Percentiles rank a stretch among this genome's conserved stretches.
Evolutionary conservation across 1,140 invertebrate species (phyloP).

Genomic region (Adelges cooleyi): DNA sequence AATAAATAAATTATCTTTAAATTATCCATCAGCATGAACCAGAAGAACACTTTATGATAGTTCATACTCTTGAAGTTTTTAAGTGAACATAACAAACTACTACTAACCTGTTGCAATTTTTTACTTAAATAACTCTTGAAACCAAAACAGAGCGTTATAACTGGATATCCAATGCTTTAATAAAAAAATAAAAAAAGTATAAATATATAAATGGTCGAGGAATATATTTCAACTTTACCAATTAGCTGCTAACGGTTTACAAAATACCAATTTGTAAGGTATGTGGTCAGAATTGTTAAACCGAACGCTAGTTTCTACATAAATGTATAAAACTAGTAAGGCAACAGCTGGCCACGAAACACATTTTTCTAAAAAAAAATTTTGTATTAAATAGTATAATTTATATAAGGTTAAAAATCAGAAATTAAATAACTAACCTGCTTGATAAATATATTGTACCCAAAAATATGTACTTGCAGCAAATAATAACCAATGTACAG

Average conservation of each 20-base stretch:
- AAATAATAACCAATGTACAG: slow-evolving; percentile 95
- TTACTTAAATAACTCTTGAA: slow-evolving; percentile 91
- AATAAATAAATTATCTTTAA: too few relatives aligned
- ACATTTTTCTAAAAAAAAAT: slow-evolving; percentile 62
- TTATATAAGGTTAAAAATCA: neutral
- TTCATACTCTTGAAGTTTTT: too few relatives aligned
- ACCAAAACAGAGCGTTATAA: slow-evolving; percentile 91
- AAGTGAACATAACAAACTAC: neutral
- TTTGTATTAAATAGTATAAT: slow-evolving; percentile 27
- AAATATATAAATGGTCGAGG: neutral
- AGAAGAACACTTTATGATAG: too few relatives aligned
- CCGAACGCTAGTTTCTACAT: slow-evolving; percentile 83
- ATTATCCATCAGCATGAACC: too few relatives aligned
- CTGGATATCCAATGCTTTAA: slow-evolving; percentile 87
- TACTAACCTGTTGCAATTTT: slow-evolving; percentile 64
- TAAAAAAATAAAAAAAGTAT: slow-evolving; percentile 31
- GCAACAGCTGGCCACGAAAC: slow-evolving; percentile 89
- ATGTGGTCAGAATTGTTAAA: slow-evolving; percentile 75
- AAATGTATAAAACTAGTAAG: slow-evolving; percentile 89
- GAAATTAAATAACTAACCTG: slow-evolving; percentile 53
- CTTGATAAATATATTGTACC: slow-evolving; percentile 98
- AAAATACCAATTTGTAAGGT: slow-evolving; percentile 64
- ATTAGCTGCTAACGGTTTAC: slow-evolving; percentile 95
- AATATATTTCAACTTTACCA: slow-evolving; percentile 51
- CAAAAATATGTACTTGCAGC: slow-evolving; percentile 96